phyloP scores from a whole-genome alignment of 2,888 invertebrate genomes.

The Drosophila neonasuta region DNA sequence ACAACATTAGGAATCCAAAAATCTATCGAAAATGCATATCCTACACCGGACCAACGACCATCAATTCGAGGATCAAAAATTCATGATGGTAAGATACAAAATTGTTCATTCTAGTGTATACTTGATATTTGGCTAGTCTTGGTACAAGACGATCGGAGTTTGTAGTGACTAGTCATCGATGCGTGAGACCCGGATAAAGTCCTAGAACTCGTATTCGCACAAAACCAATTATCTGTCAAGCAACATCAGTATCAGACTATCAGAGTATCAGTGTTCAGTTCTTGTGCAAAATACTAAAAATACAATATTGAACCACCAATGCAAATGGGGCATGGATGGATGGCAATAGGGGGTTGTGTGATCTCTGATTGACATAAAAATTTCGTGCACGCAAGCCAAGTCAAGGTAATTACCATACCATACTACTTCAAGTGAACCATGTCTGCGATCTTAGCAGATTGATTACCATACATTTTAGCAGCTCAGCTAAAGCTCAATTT shows the following conservation, averaged over 20 bases:
- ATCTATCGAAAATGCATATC: conserved; percentile 79
- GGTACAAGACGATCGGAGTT: not conserved
- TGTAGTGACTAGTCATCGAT: conserved; percentile 16
- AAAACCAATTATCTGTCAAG: conserved; percentile 66
- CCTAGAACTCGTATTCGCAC: conserved; percentile 16
- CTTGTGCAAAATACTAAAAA: conserved; percentile 53
- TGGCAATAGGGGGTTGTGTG: conserved; percentile 44
- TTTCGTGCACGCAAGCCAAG: conserved; percentile 70
- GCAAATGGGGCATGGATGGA: conserved; percentile 36
- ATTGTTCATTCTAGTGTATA: not conserved
- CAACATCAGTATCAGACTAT: conserved; percentile 50
- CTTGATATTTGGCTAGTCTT: not conserved
- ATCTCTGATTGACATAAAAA: conserved; percentile 73
- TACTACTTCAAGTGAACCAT: conserved; percentile 41
- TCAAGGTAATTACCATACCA: conserved; percentile 63
- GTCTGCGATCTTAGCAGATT: conserved; percentile 67
- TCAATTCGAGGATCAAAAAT: conserved; percentile 82
- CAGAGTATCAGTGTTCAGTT: conserved; percentile 28
- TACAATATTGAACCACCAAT: conserved; percentile 53
- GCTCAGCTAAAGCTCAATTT: conserved; percentile 60
- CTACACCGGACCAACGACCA: conserved; percentile 82
- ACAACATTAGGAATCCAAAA: conserved; percentile 16
- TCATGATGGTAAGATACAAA: conserved; percentile 81
- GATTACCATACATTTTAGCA: conserved; percentile 69
- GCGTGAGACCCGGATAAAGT: conserved; percentile 16